Base-by-base conservation (phyloP, 1,140 invertebrate genomes). In the Papilio aristodemus region DNA sequence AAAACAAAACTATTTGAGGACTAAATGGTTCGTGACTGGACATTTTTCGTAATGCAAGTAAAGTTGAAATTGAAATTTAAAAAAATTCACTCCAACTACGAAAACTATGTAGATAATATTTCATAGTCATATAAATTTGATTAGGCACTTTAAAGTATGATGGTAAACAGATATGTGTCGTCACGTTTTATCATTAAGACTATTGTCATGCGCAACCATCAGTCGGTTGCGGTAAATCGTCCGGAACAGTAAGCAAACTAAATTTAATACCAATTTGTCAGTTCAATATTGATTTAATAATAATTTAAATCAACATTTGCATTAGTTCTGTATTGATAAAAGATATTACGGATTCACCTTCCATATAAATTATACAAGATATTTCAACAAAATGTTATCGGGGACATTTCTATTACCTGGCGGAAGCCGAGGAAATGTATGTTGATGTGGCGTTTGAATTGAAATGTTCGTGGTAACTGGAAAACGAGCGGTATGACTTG, bases 1-100 rank as follows among this genome's bases (percentile, higher is more conserved):
- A 72, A 71, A 73, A 72, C 67, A 71, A 64, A 39, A 71, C 62
- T 59, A 32, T 72, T 76, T 71, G 73, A 60, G 54, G 54, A 50
- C 46, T 50, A 63, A 70, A 6, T 73, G 62, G 68, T 62, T 71
- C 67, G 71, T 69, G 46, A 5, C 10, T 54, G 17, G 22, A 22
- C 9, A 50, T 50, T 54, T 54, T 54, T 22, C 8, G 5, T 19
- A 46, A 46, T n/a, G n/a, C n/a, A n/a, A n/a, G n/a, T n/a, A n/a
- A n/a, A n/a, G n/a, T 54, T 22, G 22, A 4, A 54, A 11, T 54
- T 13, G 9, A 54, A 22, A 22, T 13, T 7, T 13, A 22, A 32
- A 32, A 32, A 2, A 6, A 11, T 22, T 54, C 22, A 54, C 22
- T 5, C 10, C 46, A 54, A 25, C 9, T 10, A 13, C 22, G 19